phyloP scores from a whole-genome alignment of 2,113 vertebrate species.

The Perognathus longimembris region DNA sequence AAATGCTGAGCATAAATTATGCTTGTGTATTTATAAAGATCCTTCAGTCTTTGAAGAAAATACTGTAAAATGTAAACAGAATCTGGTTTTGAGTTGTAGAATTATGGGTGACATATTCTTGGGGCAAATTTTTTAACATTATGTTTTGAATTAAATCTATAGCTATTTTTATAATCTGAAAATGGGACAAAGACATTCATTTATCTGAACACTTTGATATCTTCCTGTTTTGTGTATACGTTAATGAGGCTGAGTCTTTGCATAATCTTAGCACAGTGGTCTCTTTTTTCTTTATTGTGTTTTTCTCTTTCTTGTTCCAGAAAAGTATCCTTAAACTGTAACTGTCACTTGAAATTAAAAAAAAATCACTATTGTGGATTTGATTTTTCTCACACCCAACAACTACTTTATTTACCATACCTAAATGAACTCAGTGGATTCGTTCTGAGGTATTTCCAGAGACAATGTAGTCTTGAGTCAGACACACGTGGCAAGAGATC shows the following conservation, averaged over 20 bases:
- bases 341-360: not conserved
- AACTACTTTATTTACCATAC: not conserved
- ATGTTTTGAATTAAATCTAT: constrained; percentile 10
- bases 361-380: not conserved
- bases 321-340: constrained; percentile 5
- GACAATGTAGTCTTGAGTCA: not conserved
- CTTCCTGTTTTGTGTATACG: not conserved
- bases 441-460: not conserved
- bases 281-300: not conserved
- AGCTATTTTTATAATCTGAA: constrained; percentile 29
- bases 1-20: constrained; percentile 23
- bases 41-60: constrained; percentile 50
- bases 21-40: constrained; percentile 16
- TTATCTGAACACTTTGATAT: not conserved
- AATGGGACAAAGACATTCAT: constrained; percentile 12
- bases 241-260: not conserved
- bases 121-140: not conserved
- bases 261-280: not conserved
- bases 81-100: not conserved
- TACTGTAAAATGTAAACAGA: constrained; percentile 47
- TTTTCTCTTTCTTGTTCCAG: not conserved
- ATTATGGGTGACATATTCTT: constrained; percentile 27
- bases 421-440: not conserved
- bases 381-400: not conserved
- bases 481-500: not conserved